Evolutionary conservation across 2,113 vertebrate genomes (phyloP), one percentile per base, ranked within the genome.

Genomic region (Azemiops feae): DNA sequence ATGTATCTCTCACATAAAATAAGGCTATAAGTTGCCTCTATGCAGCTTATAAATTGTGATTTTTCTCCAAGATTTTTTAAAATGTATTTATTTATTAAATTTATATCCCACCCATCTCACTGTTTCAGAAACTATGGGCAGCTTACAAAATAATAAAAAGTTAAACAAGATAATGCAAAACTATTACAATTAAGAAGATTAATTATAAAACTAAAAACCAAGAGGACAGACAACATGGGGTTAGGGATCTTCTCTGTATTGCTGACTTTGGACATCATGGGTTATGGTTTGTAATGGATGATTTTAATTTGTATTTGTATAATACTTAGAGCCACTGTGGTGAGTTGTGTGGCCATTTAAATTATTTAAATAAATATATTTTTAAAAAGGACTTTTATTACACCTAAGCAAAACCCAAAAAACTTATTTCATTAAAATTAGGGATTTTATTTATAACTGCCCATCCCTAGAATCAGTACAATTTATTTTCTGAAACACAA

Each of bases 401-500:
- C 39, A 20, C 23, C 53, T 64, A 5, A 91, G 85, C 91, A 91
- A 8, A 94, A 10, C 0, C 2, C n/a, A 90, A 57, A 91, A 92
- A 89, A 92, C 14, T 0, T 88, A 30, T 90, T 97, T 95, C 91
- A 96, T 97, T 95, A 52, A 85, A 27, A 93, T 95, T 34, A 27
- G 92, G 45, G 45, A 95, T 95, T 43, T 34, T 92, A 22, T 74
- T 74, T n/a, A 27, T 58, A 20, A 39, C 12, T 74, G 43, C 89
- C 22, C 0, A 45, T 95, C 92, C 93, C 93, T 52, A 1, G 12
- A 88, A 94, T 69, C 93, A 96, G 93, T 14, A 20, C 95, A 94
- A 60, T 95, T 96, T 95, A 90, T 74, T 94, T 92, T 69, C 88
- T 43, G 87, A 74, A 93, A 90, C 93, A 93, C 85, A 93, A 93